Evolutionary conservation across 1,140 invertebrate genomes (phyloP).

Genomic region (Propsilocerus akamusi): DNA sequence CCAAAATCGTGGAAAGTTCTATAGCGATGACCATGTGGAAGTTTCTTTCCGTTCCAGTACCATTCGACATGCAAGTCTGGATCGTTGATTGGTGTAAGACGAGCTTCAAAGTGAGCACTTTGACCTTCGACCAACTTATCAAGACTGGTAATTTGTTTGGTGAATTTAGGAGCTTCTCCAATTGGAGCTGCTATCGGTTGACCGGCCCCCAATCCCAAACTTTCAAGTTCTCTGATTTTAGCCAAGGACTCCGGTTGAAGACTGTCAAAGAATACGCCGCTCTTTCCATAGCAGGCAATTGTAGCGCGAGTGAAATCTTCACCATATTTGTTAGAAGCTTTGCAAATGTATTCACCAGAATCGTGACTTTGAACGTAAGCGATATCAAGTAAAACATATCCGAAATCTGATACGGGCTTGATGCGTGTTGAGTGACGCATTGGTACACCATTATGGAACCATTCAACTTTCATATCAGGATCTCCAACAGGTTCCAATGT

Average conservation of each 20-base stretch:
- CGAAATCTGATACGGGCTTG: constrained; percentile 89
- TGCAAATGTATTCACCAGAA: constrained; percentile 80
- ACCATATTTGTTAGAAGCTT: constrained; percentile 72
- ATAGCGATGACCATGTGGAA: constrained; percentile 83
- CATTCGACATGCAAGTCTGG: constrained; percentile 87
- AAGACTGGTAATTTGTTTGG: constrained; percentile 68
- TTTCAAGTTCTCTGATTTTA: constrained; percentile 77
- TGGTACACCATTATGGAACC: constrained; percentile 85
- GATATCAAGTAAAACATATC: constrained; percentile 89
- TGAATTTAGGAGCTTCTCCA: constrained; percentile 73
- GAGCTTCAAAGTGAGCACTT: constrained; percentile 84
- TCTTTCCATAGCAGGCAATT: constrained; percentile 63
- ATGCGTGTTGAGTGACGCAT: constrained; percentile 76
- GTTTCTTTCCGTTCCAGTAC: constrained; percentile 85
- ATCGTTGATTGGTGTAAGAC: constrained; percentile 77
- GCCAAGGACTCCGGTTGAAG: constrained; percentile 87
- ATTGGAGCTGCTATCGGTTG: constrained; percentile 43
- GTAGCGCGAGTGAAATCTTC: constrained; percentile 72
- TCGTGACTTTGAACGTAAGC: constrained; percentile 87
- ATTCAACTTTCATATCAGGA: constrained; percentile 86
- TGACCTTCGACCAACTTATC: constrained; percentile 76
- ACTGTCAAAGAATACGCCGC: constrained; percentile 81
- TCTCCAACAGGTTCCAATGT: constrained; percentile 82
- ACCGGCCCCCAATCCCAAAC: constrained; percentile 28
- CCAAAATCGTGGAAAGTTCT: constrained; percentile 94